Evolutionary conservation across 2,888 invertebrate genomes (phyloP).

Genomic region (Branchipolynoe longqiensis): DNA sequence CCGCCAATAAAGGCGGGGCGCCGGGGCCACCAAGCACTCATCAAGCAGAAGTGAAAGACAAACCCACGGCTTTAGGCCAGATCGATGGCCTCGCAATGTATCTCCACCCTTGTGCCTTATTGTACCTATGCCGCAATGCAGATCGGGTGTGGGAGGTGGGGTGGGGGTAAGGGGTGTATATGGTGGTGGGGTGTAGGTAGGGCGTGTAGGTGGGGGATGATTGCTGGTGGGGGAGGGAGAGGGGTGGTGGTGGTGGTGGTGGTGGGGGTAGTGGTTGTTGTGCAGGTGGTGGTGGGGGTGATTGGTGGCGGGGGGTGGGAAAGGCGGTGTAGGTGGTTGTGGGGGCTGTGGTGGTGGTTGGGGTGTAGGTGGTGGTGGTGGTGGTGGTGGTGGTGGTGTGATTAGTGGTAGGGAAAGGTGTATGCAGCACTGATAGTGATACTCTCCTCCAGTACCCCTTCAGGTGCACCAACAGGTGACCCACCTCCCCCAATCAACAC

Average conservation of each 20-base stretch:
- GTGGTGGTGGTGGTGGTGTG: too few species aligned
- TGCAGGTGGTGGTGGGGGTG: too few species aligned
- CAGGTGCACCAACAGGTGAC: constrained; percentile 14
- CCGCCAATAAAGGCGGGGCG: constrained; percentile 8
- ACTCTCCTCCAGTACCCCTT: neutral
- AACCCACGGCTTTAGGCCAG: neutral
- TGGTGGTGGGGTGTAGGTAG: constrained; percentile 26
- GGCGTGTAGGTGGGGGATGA: neutral
- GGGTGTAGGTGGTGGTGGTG: too few species aligned
- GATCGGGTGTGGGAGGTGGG: neutral
- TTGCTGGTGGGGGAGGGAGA: neutral
- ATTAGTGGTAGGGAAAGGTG: too few species aligned
- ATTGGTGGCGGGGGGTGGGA: too few species aligned
- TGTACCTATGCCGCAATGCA: neutral
- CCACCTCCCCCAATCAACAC: constrained; percentile 52
- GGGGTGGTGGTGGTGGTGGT: too few species aligned
- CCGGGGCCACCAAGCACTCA: constrained; percentile 2
- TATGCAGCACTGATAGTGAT: too few species aligned
- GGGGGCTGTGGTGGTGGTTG: too few species aligned
- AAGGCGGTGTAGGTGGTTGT: too few species aligned
- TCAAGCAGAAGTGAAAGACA: constrained; percentile 31
- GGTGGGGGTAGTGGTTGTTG: too few species aligned
- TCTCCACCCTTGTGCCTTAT: constrained; percentile 22
- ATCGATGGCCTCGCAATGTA: constrained; percentile 7
- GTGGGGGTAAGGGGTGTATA: too few species aligned